A percentile compares a stretch with the other conserved stretches of the same genome.
These are phyloP conservation scores for Papilio machaon DNA, from an alignment of 1,140 invertebrate genomes.

Conservation along the genomic window DNA sequence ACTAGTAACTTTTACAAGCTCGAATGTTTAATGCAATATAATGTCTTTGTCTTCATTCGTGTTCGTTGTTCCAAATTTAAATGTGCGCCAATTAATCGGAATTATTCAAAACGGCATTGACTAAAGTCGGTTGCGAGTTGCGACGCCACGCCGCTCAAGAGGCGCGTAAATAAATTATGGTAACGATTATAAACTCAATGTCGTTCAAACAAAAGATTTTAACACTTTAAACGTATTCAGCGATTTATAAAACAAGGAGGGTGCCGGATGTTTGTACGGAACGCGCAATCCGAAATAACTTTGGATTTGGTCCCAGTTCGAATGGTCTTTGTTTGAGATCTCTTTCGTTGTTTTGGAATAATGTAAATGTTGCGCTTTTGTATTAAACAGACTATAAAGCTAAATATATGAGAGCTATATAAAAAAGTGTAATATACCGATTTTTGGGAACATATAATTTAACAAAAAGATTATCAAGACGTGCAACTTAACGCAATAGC, in stretches of 20 bases:
- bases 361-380: constrained; percentile 27
- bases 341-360: constrained; percentile 36
- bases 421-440: neutral
- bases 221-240: constrained; percentile 56
- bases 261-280: constrained; percentile 69
- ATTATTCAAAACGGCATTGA: constrained; percentile 28
- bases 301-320: constrained; percentile 57
- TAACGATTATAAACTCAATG: constrained; percentile 44
- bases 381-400: neutral
- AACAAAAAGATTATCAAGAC: neutral
- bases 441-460: constrained; percentile 20
- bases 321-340: constrained; percentile 53
- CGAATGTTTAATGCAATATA: constrained; percentile 2
- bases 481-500: constrained; percentile 21
- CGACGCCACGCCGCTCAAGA: constrained; percentile 3
- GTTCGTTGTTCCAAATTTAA: constrained; percentile 31
- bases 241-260: constrained; percentile 59
- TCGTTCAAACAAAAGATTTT: constrained; percentile 61
- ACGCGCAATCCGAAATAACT: constrained; percentile 61
- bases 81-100: constrained; percentile 33
- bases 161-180: constrained; percentile 24
- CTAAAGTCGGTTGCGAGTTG: constrained; percentile 18
- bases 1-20: constrained; percentile 7
- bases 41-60: constrained; percentile 19
- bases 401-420: neutral